Evolutionary conservation across 2,888 invertebrate genomes (phyloP), one percentile per base, ranked within the genome.

Genomic region (Cyrtodaria siliqua): DNA sequence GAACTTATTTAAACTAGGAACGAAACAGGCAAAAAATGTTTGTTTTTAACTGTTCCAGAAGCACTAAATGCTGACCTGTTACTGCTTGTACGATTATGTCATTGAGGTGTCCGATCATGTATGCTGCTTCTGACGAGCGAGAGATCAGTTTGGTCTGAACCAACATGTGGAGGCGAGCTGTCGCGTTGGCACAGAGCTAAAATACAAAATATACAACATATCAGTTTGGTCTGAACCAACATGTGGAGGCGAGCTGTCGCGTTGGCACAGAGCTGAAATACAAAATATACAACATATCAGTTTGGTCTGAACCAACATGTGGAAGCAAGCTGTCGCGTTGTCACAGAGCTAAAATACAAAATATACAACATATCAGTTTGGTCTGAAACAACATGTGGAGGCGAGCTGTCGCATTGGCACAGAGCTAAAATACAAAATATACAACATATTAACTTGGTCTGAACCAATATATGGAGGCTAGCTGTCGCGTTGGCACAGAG

Each of bases 401-500:
- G 82, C 95, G 94, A 1, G 95, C 95, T 0, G 95, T 94, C 0
- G 95, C 95, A 91, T 95, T 94, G 47, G 95, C 95, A 83, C 95
- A 95, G 64, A 95, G 92, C 82, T 95, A 93, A 12, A 84, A 82
- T 64, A 38, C 24, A 42, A 50, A 44, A n/a, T n/a, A n/a, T n/a
- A n/a, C 94, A 94, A 74, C 93, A 93, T 26, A 94, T 93, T 71
- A 93, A 92, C 27, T 95, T 93, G 79, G 94, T 94, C 87, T 95
- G 95, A 4, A 95, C 92, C 77, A 95, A 93, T 4, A 94, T 94
- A 90, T 95, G 95, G 2, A 95, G 91, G 82, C 95, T 94, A 1
- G 95, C 95, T 0, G 95, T 94, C 0, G 95, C 95, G 91, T 95
- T 94, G 44, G 95, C 94, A 83, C 95, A 95, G 64, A 95, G 92